phyloP scores from a whole-genome alignment of 2,113 vertebrate genomes.

The Seriola rivoliana region DNA sequence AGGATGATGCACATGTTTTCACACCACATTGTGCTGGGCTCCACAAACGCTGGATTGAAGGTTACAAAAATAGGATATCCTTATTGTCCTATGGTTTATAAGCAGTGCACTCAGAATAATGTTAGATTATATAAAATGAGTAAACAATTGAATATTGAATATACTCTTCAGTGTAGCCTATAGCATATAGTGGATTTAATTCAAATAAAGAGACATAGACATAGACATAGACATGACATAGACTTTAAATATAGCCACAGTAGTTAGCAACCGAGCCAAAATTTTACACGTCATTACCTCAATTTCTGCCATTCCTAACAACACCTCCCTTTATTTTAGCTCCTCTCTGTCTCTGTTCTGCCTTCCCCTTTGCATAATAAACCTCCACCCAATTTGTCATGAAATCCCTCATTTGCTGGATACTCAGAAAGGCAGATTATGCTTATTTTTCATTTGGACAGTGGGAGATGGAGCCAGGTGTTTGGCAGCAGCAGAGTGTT shows the following conservation, averaged over 20 bases:
- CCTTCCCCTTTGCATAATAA: conserved; percentile 93
- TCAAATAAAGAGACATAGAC: conserved; percentile 19
- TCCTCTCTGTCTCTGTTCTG: conserved; percentile 85
- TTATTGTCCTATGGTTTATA: not conserved
- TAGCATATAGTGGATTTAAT: not conserved
- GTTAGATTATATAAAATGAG: not conserved
- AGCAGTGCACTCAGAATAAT: not conserved
- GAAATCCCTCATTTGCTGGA: conserved; percentile 99
- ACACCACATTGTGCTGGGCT: conserved; percentile 28
- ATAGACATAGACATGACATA: no score
- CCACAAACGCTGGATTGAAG: conserved; percentile 18
- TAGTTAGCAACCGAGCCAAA: conserved; percentile 53
- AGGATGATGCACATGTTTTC: conserved; percentile 62
- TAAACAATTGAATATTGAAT: not conserved
- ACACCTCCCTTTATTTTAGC: conserved; percentile 54
- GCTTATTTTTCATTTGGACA: conserved; percentile 99
- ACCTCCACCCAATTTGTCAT: conserved; percentile 96
- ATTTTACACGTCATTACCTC: conserved; percentile 71
- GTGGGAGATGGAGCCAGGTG: conserved; percentile 99
- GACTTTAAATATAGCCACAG: conserved; percentile 52
- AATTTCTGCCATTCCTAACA: conserved; percentile 63
- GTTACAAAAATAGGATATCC: not conserved
- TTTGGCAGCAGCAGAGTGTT: conserved; percentile 99
- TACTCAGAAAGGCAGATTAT: conserved; percentile 99
- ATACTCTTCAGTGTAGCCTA: not conserved